phyloP scores from a whole-genome alignment of 2,888 invertebrate genomes.

The Leucophora obtusa region DNA sequence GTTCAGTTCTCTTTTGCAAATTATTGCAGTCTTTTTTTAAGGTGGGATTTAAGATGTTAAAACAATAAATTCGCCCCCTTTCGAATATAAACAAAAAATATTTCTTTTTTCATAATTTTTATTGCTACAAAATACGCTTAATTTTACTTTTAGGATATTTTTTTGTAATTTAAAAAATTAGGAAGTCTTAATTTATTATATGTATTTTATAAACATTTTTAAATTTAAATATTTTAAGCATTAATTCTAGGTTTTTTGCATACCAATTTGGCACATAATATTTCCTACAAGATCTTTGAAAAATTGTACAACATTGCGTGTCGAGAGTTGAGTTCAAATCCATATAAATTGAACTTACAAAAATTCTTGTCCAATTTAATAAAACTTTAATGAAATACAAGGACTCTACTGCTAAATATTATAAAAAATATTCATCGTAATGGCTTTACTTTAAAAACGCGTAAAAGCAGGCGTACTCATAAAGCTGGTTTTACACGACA shows the following conservation, averaged over 20 bases:
- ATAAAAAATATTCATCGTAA: too few species aligned
- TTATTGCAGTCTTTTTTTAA: too few species aligned
- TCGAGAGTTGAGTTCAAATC: too few species aligned
- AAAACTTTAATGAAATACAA: too few species aligned
- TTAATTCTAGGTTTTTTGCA: background rate
- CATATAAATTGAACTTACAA: too few species aligned
- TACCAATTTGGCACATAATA: background rate
- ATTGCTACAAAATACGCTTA: slow-evolving; percentile 59
- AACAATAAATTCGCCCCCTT: background rate
- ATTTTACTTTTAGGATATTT: slow-evolving; percentile 51
- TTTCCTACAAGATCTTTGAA: background rate
- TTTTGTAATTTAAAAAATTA: slow-evolving; percentile 31
- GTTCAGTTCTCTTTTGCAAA: too few species aligned
- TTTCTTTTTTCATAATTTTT: slow-evolving; percentile 27
- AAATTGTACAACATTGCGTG: background rate
- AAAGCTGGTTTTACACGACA: too few species aligned
- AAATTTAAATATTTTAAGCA: slow-evolving; percentile 12
- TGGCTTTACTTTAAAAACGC: too few species aligned
- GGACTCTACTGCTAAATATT: too few species aligned
- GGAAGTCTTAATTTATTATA: slow-evolving; percentile 56
- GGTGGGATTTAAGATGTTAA: too few species aligned
- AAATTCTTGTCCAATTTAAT: too few species aligned
- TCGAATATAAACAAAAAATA: slow-evolving; percentile 18
- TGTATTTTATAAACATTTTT: slow-evolving; percentile 37
- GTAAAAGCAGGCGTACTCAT: too few species aligned